Evolutionary conservation across 1,140 invertebrate genomes (phyloP).

Genomic region (Gonioctena quinquepunctata): DNA sequence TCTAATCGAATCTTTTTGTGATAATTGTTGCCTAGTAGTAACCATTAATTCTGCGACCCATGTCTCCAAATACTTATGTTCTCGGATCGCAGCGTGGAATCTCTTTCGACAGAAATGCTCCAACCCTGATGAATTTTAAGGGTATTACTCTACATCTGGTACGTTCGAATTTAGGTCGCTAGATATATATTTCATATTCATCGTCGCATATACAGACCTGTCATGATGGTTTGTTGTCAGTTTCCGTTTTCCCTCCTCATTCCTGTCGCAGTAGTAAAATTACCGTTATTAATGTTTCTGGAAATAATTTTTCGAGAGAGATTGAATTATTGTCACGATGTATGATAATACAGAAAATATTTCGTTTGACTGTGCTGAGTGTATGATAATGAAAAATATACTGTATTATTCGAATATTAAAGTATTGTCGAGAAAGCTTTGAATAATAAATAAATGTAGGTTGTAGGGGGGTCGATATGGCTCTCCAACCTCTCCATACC

Average conservation of each 20-base stretch:
- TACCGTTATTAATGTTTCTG: constrained; percentile 41
- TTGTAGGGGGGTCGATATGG: no score
- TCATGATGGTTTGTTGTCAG: no score
- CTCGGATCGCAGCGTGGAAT: neutral
- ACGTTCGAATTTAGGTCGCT: constrained; percentile 36
- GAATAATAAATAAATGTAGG: no score
- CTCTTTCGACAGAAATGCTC: neutral
- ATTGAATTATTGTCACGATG: neutral
- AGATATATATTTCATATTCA: constrained; percentile 44
- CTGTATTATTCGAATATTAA: no score
- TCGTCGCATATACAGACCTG: constrained; percentile 29
- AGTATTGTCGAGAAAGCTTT: no score
- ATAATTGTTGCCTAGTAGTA: no score
- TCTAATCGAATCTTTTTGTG: no score
- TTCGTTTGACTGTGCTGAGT: no score
- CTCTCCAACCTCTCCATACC: no score
- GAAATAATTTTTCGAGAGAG: constrained; percentile 37
- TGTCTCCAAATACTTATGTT: no score
- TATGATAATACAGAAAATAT: neutral
- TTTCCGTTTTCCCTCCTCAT: constrained; percentile 31
- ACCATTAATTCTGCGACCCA: no score
- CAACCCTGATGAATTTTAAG: constrained; percentile 41
- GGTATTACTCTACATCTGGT: constrained; percentile 39
- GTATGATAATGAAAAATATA: no score
- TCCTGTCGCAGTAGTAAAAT: constrained; percentile 37